Conservation (phyloP, 2,113 vertebrate genomes). For the Cranoglanis bouderius region DNA sequence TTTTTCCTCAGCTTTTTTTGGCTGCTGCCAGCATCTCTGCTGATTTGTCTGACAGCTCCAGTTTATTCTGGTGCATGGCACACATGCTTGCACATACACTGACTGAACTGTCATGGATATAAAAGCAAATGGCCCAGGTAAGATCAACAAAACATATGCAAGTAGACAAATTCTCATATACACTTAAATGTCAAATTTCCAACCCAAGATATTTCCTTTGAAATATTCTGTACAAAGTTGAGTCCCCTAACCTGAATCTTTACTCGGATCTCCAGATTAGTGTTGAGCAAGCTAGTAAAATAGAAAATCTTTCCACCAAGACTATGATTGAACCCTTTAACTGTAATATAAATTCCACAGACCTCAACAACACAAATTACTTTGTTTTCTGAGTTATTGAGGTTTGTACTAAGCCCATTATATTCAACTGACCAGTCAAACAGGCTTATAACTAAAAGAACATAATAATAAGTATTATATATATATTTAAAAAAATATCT, state of each 20-base stretch:
- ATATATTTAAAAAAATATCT: background rate
- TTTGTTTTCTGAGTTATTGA: background rate
- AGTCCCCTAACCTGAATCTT: background rate
- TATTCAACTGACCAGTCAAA: background rate
- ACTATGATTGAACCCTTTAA: background rate
- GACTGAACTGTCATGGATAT: conserved; percentile 26
- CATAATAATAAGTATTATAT: background rate
- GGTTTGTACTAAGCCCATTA: background rate
- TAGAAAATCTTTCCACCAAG: background rate
- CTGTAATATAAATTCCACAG: background rate
- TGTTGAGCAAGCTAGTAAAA: background rate
- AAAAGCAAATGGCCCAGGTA: conserved; percentile 14
- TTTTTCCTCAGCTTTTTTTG: conserved; percentile 24
- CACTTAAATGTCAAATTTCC: background rate
- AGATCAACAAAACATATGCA: conserved; percentile 15
- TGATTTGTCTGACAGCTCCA: conserved; percentile 39
- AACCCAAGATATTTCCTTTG: background rate
- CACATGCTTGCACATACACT: conserved; percentile 22
- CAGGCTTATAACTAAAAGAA: background rate
- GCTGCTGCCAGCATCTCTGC: conserved; percentile 23
- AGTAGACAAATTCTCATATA: background rate
- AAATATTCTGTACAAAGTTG: background rate
- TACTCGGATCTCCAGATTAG: background rate
- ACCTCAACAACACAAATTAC: background rate
- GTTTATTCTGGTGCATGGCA: conserved; percentile 36